These are phyloP conservation scores for Melanotus villosus DNA, from an alignment of 2,888 invertebrate genomes.

Conservation along the genomic window DNA sequence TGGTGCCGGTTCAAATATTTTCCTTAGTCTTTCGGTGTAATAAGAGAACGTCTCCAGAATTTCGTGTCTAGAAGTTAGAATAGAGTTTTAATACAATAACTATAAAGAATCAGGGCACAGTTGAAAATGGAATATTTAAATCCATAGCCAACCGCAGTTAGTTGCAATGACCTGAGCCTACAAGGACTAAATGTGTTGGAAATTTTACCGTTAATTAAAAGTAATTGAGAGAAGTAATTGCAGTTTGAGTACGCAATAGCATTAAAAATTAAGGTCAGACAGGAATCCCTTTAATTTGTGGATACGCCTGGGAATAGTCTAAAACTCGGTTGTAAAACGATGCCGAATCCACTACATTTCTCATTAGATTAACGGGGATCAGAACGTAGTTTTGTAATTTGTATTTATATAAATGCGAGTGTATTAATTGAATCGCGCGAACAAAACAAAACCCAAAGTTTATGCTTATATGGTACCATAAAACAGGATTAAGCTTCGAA, in stretches of 20 bases:
- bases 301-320: conserved; percentile 32
- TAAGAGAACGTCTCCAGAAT: too few species aligned
- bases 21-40: too few species aligned
- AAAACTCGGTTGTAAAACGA: conserved; percentile 33
- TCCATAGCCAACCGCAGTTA: conserved; percentile 2
- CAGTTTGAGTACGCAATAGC: conserved; percentile 42
- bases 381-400: conserved; percentile 32
- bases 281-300: conserved; percentile 43
- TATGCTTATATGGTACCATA: conserved; percentile 27
- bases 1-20: too few species aligned
- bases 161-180: background rate
- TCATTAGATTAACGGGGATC: conserved; percentile 37
- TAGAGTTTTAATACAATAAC: too few species aligned
- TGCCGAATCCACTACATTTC: conserved; percentile 29
- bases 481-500: conserved; percentile 25
- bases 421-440: conserved; percentile 30
- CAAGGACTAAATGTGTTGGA: conserved; percentile 31
- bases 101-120: background rate
- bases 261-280: conserved; percentile 47
- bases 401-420: conserved; percentile 32
- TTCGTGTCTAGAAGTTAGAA: too few species aligned
- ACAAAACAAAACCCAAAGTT: conserved; percentile 26
- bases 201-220: conserved; percentile 44
- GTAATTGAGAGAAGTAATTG: conserved; percentile 43
- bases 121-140: background rate